Base-by-base conservation (phyloP, 2,888 invertebrate genomes). In the Drosophila meridionalis region DNA sequence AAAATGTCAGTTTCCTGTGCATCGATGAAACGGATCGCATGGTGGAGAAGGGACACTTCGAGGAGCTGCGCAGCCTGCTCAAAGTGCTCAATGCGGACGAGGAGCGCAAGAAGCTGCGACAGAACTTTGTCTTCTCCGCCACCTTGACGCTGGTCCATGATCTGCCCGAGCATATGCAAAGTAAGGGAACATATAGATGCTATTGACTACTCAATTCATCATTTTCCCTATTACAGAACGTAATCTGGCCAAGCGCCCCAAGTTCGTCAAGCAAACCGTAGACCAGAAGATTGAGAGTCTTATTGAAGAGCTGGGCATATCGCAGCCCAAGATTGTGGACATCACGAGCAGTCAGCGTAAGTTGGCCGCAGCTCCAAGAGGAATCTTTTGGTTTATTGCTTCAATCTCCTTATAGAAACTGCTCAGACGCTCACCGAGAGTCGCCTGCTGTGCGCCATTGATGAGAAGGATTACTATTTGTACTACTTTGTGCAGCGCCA, bases 21-120 rank as follows among this genome's bases (percentile, higher is more conserved):
- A 97, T 99, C 80, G 99, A 99, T 93, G 99, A 99, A 94, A 99
- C 99, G 0, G 99, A 99, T 93, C 95, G 99, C 71, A 99, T 99
- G 99, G 94, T 99, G 20, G 99, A 99, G 92, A 96, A 96, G 80
- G 98, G 98, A 0, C 99, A 99, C 92, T 99, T 99, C 92, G 96
- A 97, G 78, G 99, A 99, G 93, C 92, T 99, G 3, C 95, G 96
- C 30, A 95, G 96, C 14, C 93, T 99, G 45, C 92, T 99, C 5
- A 96, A 97, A 78, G 94, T 96, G 0, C 94, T 99, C 7, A 98
- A 99, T 92, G 93, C 94, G 14, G 96, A 96, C 83, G 95, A 95
- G 45, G 90, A 88, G 0, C 95, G 94, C 47, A 93, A 94, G 28
- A 93, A 94, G 59, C 89, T 94, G 42, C 94, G 99, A 3, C 99